Base-by-base conservation (phyloP, 2,888 invertebrate species). In the Erebia ligea region DNA sequence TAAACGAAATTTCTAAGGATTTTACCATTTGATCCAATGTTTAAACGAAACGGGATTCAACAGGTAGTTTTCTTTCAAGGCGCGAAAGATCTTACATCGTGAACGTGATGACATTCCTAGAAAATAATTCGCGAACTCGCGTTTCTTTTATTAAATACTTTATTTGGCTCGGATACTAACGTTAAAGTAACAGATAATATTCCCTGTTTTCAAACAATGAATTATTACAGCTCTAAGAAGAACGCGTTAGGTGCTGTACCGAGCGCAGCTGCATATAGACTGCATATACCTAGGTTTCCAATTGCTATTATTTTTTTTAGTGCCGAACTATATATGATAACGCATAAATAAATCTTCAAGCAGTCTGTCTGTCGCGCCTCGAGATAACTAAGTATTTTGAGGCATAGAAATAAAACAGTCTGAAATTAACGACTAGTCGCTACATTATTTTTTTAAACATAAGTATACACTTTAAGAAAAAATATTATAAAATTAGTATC, bases 201-300 rank as follows among this genome's bases (percentile, higher is more conserved):
- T 17, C 11, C 19, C 11, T 61, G 9, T 19, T 61, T 19, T 19
- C 11, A 1, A 42, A 61, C 3, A 42, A 61, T 62, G 8, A 59
- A 63, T 61, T 61, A 56, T 45, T 57, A 48, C 6, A 6, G 6
- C 58, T 59, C 58, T 48, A 70, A 54, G 57, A 69, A 21, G 61
- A 50, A 52, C 69, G 69, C 66, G 72, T n/a, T 59, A 67, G 68
- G 61, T 74, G 73, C 61, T 72, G 42, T 40, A 19, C 75, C 62
- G 72, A 63, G 74, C 76, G 73, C 76, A 73, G 73, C 74, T 80
- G 80, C 79, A 79, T 76, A 65, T 69, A 72, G 68, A 77, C 77
- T 80, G 79, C 77, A 76, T 71, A 71, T 42, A 57, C 69, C 74
- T 72, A 73, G 71, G 70, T 65, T 62, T 70, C 52, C 52, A 70